Evolutionary conservation across 2,113 vertebrate genomes (phyloP).

Genomic region (Girardinichthys multiradiatus): DNA sequence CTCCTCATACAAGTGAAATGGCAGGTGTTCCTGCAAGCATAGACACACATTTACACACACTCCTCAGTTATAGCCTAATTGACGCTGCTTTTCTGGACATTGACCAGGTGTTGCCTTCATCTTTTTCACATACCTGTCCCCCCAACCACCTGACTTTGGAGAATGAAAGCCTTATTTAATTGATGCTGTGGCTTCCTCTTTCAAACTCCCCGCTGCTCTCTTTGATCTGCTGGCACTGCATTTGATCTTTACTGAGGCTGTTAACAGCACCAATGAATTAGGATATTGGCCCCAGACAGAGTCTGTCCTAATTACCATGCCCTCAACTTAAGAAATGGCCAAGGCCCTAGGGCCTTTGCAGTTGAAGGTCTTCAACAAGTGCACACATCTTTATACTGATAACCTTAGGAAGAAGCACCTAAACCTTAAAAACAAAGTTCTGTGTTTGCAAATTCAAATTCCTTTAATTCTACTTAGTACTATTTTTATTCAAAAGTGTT

Average conservation of each 20-base stretch:
- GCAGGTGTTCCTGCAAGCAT: constrained; percentile 45
- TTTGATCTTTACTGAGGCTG: constrained; percentile 79
- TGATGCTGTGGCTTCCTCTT: constrained; percentile 65
- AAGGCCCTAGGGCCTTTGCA: constrained; percentile 31
- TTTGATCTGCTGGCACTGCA: constrained; percentile 73
- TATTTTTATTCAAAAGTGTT: background rate
- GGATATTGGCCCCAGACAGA: constrained; percentile 56
- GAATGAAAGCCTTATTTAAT: constrained; percentile 69
- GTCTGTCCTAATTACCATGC: constrained; percentile 68
- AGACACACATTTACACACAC: constrained; percentile 26
- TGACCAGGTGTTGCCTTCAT: constrained; percentile 73
- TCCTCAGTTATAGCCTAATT: constrained; percentile 56
- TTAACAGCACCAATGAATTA: constrained; percentile 71
- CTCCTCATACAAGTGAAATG: background rate
- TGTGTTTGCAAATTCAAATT: background rate
- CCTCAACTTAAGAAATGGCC: constrained; percentile 66
- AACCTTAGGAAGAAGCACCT: background rate
- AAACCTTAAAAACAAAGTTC: constrained; percentile 4
- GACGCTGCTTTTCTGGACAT: constrained; percentile 49
- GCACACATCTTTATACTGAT: constrained; percentile 19
- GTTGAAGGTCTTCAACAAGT: constrained; percentile 1
- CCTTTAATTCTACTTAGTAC: too few species aligned
- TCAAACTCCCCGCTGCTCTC: constrained; percentile 39
- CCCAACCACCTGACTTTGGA: constrained; percentile 57
- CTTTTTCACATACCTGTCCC: constrained; percentile 68